Percentiles rank a stretch among this genome's conserved stretches.
These are phyloP conservation scores for Orthosia gracilis DNA, from an alignment of 2,888 invertebrate genomes.

Conservation along the genomic window DNA sequence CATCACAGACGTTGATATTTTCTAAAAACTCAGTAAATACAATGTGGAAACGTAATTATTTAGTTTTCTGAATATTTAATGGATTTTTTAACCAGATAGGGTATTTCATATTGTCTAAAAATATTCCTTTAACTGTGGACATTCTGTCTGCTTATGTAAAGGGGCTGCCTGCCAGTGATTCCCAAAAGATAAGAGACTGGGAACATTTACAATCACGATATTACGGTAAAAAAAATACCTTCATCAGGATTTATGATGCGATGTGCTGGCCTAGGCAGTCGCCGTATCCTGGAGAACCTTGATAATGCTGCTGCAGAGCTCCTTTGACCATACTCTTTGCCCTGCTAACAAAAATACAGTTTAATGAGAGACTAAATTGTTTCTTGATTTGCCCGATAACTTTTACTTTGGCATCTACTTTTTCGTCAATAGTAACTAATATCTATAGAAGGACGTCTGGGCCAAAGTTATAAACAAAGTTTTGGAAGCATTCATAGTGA, in stretches of 20 bases:
- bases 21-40: background rate
- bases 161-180: background rate
- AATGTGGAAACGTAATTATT: background rate
- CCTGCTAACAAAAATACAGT: slow-evolving; percentile 71
- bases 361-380: background rate
- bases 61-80: background rate
- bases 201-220: too few species aligned
- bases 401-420: background rate
- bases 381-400: background rate
- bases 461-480: slow-evolving; percentile 5
- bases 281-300: slow-evolving; percentile 85
- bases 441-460: background rate
- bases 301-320: slow-evolving; percentile 76
- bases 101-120: too few species aligned
- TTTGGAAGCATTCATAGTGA: background rate
- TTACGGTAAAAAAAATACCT: slow-evolving; percentile 71
- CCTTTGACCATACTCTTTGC: slow-evolving; percentile 78
- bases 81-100: too few species aligned
- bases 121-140: too few species aligned
- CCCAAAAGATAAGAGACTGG: too few species aligned
- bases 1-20: background rate
- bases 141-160: background rate
- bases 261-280: slow-evolving; percentile 82
- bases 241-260: slow-evolving; percentile 85
- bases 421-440: background rate